Evolutionary conservation across 2,797 vertebrate species (phyloP), one percentile per base, ranked within the genome.

Genomic region (Decapterus maruadsi): DNA sequence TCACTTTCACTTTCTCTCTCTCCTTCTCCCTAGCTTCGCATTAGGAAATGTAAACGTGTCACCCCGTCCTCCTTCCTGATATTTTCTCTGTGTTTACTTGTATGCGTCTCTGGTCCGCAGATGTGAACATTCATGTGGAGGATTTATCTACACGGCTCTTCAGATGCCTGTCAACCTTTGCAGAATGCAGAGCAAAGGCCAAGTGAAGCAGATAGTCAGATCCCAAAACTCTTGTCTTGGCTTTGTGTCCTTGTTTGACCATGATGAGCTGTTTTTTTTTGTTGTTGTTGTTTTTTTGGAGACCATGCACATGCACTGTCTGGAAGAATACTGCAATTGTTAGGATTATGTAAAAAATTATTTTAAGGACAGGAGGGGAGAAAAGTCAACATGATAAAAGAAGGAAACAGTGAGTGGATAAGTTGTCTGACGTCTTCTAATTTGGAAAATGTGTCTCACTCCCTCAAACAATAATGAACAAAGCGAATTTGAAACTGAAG

Each of bases 381-480:
- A 9, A 59, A 16, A 72, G 45, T 29, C 48, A 77, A 75, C 66
- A 19, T 22, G 40, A 74, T 63, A 61, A 63, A 65, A 73, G 34
- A 43, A 55, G 6, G 53, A 80, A 66, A 64, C 54, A 72, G 62
- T 61, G 70, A 61, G 11, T 59, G 54, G 72, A 75, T 61, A 48
- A 50, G 20, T 65, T 56, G 17, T 80, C 22, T 57, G 61, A 72
- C 68, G 59, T 90, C 80, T 51, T 82, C 62, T 90, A 90, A 90
- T 91, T 83, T 90, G 82, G 80, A 93, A 92, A 91, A 92, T 85
- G 65, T 64, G 63, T 71, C 75, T 87, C 86, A 87, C 60, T 89
- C 69, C 68, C 61, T 87, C 84, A 83, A 90, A 83, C 34, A 36
- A 91, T 70, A 84, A 85, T 6, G 19, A 71, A 66, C 19, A 22